Evolutionary conservation across 2,888 invertebrate species (phyloP), one percentile per base, ranked within the genome.

Genomic region (Drosophila kanekoi): DNA sequence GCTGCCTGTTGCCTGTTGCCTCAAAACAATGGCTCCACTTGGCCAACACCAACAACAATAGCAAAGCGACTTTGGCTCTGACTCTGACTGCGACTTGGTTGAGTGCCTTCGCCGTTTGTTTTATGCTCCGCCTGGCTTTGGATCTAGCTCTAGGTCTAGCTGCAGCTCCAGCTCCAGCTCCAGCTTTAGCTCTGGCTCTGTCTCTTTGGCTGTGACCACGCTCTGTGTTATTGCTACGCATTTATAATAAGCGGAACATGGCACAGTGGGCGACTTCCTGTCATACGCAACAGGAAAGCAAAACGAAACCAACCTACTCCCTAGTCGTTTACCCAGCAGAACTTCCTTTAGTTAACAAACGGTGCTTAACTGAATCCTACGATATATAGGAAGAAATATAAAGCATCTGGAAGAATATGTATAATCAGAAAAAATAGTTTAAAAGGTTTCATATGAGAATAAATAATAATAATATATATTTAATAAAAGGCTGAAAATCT

Each of bases 21-120:
- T 37, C 41, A 52, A 56, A 64, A 79, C 77, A 81, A 72, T 85
- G 79, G 60, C 78, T 77, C 77, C 79, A 75, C 71, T 70, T 75
- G 74, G 65, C 54, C 61, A 53, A 71, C 61, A 71, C 63, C 48
- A 71, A 60, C 41, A 38, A 37, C 64, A 71, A 62, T 44, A 45
- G 20, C 72, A 52, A 44, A 28, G 53, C 33, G 41, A 51, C 52
- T 54, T 45, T 53, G 23, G 18, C 40, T 45, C 28, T 33, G 49
- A 47, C 59, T 65, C 61, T 63, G 59, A 33, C 63, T 56, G 67
- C 71, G 88, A 88, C 89, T 84, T 88, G 83, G 76, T 88, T 84
- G 83, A 84, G 81, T 84, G 89, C 84, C 78, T 78, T 76, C 75
- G 65, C 75, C 87, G 85, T 88, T 88, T 86, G 70, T 80, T 86